Conservation (phyloP, 2,113 vertebrate species). For the Tinamus guttatus region DNA sequence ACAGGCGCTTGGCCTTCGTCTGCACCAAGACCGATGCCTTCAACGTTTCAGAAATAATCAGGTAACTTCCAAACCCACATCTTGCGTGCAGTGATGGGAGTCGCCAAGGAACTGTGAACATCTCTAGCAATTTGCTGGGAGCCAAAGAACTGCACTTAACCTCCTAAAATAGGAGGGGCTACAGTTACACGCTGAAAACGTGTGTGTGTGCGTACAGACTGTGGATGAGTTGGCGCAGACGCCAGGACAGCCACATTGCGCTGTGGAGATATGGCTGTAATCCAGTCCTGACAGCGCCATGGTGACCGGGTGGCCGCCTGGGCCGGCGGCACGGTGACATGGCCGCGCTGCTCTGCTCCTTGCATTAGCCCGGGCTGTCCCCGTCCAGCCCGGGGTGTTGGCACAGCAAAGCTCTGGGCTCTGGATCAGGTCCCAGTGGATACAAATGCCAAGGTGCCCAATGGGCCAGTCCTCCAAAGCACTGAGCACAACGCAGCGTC, state of each 20-base stretch:
- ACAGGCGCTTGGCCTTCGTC: not conserved
- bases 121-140: not conserved
- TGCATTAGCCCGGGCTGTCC: too few relatives aligned
- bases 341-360: too few relatives aligned
- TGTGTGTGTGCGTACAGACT: too few relatives aligned
- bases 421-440: not conserved
- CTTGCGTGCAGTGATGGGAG: not conserved
- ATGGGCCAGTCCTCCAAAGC: not conserved
- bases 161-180: not conserved
- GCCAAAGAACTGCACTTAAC: not conserved
- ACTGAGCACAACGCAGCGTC: not conserved
- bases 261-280: too few relatives aligned
- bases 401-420: not conserved
- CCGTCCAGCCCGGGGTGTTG: too few relatives aligned
- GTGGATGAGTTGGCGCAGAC: too few relatives aligned
- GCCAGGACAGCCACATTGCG: too few relatives aligned
- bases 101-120: not conserved
- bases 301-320: too few relatives aligned
- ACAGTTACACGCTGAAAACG: not conserved
- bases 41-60: not conserved
- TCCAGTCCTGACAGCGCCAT: too few relatives aligned
- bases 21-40: conserved; percentile 33
- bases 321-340: too few relatives aligned
- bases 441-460: not conserved
- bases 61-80: not conserved